Evolutionary conservation across 2,113 vertebrate genomes (phyloP).

Genomic region (Psilopogon haemacephalus): DNA sequence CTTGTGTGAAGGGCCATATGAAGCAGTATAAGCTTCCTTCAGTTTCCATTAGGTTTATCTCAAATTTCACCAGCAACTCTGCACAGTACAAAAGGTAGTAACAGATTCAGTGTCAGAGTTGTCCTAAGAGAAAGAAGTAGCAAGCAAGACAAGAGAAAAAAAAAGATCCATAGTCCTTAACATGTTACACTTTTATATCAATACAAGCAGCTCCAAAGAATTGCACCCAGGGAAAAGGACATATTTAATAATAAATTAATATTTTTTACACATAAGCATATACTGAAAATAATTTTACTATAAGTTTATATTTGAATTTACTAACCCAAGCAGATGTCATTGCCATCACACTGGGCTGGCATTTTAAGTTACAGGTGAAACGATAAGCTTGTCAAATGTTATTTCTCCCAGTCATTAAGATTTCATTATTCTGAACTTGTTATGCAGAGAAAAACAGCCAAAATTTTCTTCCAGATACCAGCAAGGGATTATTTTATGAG

Average conservation of each 20-base stretch:
- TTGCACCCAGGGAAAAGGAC: background rate
- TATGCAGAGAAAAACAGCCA: background rate
- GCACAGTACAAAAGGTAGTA: background rate
- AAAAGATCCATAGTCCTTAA: accelerated
- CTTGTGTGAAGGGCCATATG: accelerated
- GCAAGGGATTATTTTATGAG: background rate
- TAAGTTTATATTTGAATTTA: background rate
- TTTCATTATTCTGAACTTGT: background rate
- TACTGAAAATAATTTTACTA: background rate
- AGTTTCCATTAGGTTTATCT: accelerated
- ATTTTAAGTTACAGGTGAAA: background rate
- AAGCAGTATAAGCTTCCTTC: background rate
- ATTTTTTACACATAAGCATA: background rate
- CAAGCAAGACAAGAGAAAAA: background rate
- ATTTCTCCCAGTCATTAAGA: background rate
- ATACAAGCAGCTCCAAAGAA: background rate
- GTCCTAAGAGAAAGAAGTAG: background rate
- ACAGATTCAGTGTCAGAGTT: background rate
- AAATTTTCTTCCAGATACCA: background rate
- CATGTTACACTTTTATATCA: background rate
- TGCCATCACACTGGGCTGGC: background rate
- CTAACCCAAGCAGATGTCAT: background rate
- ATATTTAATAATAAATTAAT: background rate
- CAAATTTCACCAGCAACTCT: accelerated
- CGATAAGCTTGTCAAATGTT: accelerated